A percentile compares a stretch with the other conserved stretches of the same genome.
Conservation (phyloP, 1,140 invertebrate genomes). For the Melitaea cinxia region DNA sequence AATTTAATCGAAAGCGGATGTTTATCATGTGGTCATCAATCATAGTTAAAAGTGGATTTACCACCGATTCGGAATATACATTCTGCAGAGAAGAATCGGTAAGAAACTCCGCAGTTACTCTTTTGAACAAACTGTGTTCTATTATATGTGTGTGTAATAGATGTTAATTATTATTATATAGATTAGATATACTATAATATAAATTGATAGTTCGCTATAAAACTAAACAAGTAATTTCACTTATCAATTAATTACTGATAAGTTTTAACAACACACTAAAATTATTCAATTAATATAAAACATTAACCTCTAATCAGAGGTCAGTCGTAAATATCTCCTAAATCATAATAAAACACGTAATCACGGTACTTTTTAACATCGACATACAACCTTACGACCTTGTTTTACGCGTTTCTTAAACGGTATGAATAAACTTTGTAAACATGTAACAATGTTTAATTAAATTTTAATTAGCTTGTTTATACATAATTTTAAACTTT, state of each 20-base stretch:
- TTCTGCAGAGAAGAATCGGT: no score
- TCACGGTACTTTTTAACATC: neutral
- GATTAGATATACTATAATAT: no score
- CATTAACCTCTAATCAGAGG: conserved; percentile 1
- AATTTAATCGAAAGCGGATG: no score
- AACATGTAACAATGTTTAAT: neutral
- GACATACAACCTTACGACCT: neutral
- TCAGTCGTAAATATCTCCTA: conserved; percentile 1
- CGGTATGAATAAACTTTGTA: neutral
- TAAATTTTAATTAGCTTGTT: neutral
- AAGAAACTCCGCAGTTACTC: no score
- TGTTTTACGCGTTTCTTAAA: neutral
- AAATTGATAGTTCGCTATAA: no score
- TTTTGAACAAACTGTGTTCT: no score
- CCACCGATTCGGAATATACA: no score
- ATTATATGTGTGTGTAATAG: no score
- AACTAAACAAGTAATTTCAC: neutral
- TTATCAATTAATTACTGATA: neutral
- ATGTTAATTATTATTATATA: no score
- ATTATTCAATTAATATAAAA: conserved; percentile 8
- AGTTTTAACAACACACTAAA: neutral
- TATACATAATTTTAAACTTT: neutral
- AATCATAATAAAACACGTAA: conserved; percentile 5
- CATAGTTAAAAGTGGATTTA: no score
- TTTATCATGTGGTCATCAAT: no score